Base-by-base conservation (phyloP, 2,797 vertebrate genomes). In the Clarias laeviceps region DNA sequence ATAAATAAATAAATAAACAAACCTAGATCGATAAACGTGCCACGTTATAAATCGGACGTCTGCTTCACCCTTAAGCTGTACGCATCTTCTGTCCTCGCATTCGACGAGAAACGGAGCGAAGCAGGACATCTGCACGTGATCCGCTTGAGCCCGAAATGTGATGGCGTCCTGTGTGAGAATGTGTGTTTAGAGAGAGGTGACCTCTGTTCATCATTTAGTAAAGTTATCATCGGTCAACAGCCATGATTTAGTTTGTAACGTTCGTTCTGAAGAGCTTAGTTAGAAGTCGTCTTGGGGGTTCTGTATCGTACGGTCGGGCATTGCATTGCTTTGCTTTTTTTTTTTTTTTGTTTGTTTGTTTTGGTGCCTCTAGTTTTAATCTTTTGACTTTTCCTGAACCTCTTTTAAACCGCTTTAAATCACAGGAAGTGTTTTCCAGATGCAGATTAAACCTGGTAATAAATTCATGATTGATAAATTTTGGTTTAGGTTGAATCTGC, bases 241-340 rank as follows among this genome's bases (percentile, higher is more conserved):
- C 65, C n/a, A 45, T 18, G 15, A 6, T 80, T 22, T 22, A 56
- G 61, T 80, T 20, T 37, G 82, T 80, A 69, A 15, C 40, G 57
- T 80, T 86, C 79, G 66, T 82, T 45, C 56, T 50, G 3, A 4
- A 62, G 69, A 34, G 32, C 24, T 50, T 89, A 87, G 87, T 82
- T 90, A 88, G 86, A 64, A 65, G 76, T 89, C 73, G 50, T 54
- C 74, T 85, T n/a, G 57, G 70, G 37, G 70, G 37, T 84, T 89
- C 85, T 86, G 84, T 85, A 88, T 86, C 37, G 83, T 90, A 76
- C 57, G 68, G 70, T 84, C 82, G 64, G 80, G 82, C 82, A 87
- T 68, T 27, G 34, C 50, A 54, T 54, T 54, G 50, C 50, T 14
- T 54, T 54, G 50, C 50, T 54, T 64, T 82, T 72, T 74, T 74